Percentiles rank a stretch among this genome's conserved stretches.
phyloP scores from a whole-genome alignment of 2,888 invertebrate species.

The Ecdyonurus torrentis region DNA sequence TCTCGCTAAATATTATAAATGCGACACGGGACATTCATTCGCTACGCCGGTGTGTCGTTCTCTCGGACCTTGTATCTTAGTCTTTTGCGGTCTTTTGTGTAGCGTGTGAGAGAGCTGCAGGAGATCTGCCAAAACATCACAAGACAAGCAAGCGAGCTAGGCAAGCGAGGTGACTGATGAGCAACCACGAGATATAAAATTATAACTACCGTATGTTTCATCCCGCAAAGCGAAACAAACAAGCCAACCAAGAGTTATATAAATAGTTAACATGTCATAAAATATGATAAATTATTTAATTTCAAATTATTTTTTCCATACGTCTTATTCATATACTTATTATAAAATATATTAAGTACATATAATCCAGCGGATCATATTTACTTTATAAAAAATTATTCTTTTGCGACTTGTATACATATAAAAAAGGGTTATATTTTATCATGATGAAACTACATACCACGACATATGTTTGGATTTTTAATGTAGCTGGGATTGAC shows the following conservation, averaged over 20 bases:
- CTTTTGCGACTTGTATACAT: background rate
- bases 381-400: background rate
- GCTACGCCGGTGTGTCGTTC: background rate
- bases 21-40: too few species aligned
- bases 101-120: too few species aligned
- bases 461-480: too few species aligned
- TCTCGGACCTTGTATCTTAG: background rate
- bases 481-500: too few species aligned
- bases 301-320: background rate
- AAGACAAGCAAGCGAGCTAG: background rate
- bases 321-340: too few species aligned
- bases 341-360: too few species aligned
- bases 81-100: too few species aligned
- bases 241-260: too few species aligned
- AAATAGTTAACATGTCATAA: background rate
- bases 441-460: too few species aligned
- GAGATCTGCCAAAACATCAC: background rate
- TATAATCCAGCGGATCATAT: background rate
- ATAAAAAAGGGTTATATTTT: background rate
- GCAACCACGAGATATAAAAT: background rate
- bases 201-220: background rate
- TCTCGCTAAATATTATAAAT: background rate
- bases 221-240: too few species aligned
- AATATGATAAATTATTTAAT: background rate
- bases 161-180: background rate